Conservation (phyloP, 1,140 invertebrate species). For the Cydia pomonella region DNA sequence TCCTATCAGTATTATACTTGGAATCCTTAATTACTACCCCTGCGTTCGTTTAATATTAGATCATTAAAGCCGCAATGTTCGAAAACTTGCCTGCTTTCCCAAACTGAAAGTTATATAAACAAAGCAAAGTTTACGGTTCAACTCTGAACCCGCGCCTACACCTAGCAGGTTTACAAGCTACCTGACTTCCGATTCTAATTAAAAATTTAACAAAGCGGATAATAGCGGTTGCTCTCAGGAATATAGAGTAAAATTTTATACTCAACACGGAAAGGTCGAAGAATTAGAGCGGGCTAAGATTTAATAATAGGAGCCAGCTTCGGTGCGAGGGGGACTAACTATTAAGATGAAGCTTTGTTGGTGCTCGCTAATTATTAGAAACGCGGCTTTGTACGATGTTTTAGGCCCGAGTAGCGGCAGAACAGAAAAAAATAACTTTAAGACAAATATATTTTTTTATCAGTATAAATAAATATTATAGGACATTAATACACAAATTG, state of each 20-base stretch:
- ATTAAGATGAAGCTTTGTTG: conserved; percentile 28
- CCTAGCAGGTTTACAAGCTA: conserved; percentile 61
- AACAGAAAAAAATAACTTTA: background rate
- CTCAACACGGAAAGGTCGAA: conserved; percentile 38
- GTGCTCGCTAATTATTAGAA: conserved; percentile 17
- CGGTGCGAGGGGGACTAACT: conserved; percentile 15
- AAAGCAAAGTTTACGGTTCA: conserved; percentile 67
- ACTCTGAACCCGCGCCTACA: conserved; percentile 71
- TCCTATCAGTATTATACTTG: conserved; percentile 59
- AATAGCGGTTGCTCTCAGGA: conserved; percentile 50
- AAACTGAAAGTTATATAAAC: conserved; percentile 74
- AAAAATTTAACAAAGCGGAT: conserved; percentile 71
- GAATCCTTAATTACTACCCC: conserved; percentile 77
- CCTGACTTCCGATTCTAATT: conserved; percentile 67
- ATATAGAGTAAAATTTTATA: conserved; percentile 49
- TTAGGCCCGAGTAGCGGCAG: background rate
- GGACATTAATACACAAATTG: no score
- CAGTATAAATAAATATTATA: no score
- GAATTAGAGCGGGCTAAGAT: conserved; percentile 29
- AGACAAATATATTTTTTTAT: no score
- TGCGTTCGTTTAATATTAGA: conserved; percentile 77
- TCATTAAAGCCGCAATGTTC: conserved; percentile 78
- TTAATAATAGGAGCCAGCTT: conserved; percentile 20
- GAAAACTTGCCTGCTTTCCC: conserved; percentile 74
- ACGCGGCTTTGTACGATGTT: conserved; percentile 3